Conservation (phyloP, 1,140 invertebrate species). For the Aphelenchoides fujianensis region DNA sequence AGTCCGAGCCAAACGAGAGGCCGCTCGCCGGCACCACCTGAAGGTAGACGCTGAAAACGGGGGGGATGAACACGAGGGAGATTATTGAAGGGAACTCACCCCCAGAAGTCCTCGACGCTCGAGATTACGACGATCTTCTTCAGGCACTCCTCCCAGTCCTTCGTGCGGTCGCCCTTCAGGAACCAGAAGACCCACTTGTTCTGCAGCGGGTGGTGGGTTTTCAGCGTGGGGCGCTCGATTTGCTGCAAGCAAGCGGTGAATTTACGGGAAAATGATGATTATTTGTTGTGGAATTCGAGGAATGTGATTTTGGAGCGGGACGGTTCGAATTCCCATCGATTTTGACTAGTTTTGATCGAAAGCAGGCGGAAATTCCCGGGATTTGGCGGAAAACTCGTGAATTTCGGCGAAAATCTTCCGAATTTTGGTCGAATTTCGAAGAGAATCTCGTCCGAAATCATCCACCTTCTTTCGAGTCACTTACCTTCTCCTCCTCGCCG, state of each 20-base stretch:
- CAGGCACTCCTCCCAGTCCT: constrained; percentile 88
- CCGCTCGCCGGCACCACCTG: constrained; percentile 90
- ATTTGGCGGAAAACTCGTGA: background rate
- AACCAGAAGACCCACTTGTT: constrained; percentile 82
- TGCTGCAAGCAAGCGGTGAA: too few species aligned
- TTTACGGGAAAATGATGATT: too few species aligned
- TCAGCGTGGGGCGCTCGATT: constrained; percentile 14
- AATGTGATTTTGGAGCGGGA: background rate
- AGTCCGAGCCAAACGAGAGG: constrained; percentile 82
- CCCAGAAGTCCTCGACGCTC: constrained; percentile 99
- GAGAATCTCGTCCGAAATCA: background rate
- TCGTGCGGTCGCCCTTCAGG: constrained; percentile 83
- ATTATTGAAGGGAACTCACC: constrained; percentile 67
- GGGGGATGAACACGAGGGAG: background rate
- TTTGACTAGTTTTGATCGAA: too few species aligned
- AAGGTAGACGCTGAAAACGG: constrained; percentile 76
- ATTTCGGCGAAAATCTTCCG: background rate
- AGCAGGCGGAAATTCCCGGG: background rate
- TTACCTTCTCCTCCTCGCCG: background rate
- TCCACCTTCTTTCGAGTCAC: background rate
- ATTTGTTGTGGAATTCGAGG: too few species aligned
- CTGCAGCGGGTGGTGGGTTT: constrained; percentile 11
- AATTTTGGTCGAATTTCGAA: background rate
- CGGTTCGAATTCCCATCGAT: background rate
- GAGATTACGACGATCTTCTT: constrained; percentile 87